phyloP scores from a whole-genome alignment of 2,797 vertebrate species.

The Chrosomus eos region DNA sequence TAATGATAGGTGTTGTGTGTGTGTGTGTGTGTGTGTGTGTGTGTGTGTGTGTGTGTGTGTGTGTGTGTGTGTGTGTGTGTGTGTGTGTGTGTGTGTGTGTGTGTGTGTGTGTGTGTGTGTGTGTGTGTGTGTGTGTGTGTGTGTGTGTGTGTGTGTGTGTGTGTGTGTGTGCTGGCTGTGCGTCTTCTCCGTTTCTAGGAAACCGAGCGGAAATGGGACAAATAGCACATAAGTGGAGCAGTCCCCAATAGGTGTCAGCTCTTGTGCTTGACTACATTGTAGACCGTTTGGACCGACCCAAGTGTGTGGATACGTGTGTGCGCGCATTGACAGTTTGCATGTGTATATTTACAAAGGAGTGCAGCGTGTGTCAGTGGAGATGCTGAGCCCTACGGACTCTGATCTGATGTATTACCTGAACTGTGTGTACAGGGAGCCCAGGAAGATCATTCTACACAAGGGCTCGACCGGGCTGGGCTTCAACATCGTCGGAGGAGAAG shows the following conservation, averaged over 20 bases:
- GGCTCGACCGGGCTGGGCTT: conserved; percentile 96
- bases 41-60: conserved; percentile 18
- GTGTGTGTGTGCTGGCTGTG: conserved; percentile 45
- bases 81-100: conserved; percentile 23
- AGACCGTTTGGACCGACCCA: conserved; percentile 44
- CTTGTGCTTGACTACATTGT: conserved; percentile 57
- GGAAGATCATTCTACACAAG: conserved; percentile 94
- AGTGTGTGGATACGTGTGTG: conserved; percentile 39
- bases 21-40: conserved; percentile 11
- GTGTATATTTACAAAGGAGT: conserved; percentile 43
- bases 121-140: conserved; percentile 20
- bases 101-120: conserved; percentile 10
- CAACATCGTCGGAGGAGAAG: conserved; percentile 97
- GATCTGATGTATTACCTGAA: conserved; percentile 81
- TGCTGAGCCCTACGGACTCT: conserved; percentile 75
- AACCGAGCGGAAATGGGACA: conserved; percentile 72
- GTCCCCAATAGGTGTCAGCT: conserved; percentile 70
- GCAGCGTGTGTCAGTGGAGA: conserved; percentile 59
- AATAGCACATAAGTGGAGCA: conserved; percentile 78
- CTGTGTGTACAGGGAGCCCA: conserved; percentile 81
- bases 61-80: conserved; percentile 12
- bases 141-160: conserved; percentile 21
- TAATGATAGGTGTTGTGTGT: background rate
- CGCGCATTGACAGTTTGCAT: conserved; percentile 31
- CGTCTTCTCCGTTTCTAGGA: conserved; percentile 62